Base-by-base conservation (phyloP, 1,140 invertebrate genomes). In the Helicoverpa zea region DNA sequence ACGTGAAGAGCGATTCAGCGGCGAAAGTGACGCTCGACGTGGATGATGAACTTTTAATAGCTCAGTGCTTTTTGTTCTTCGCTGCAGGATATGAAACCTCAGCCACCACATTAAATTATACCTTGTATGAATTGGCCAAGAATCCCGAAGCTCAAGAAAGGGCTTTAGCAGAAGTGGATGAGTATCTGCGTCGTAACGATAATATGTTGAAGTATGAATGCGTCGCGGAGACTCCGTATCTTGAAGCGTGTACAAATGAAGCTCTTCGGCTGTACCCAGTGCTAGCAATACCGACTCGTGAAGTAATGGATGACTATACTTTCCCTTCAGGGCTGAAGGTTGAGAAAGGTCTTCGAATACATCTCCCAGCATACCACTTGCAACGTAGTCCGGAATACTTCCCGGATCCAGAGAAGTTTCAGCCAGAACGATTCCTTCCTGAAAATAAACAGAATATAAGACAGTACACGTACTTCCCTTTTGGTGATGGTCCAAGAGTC, bases 51-150 rank as follows among this genome's bases (percentile, higher is more conserved):
- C 94, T 96, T 81, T 94, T 98, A 3, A 88, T 96, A 1, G 96
- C 96, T 0, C 96, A 97, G 83, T 96, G 96, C 1, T 91, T 96
- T 0, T 51, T 97, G 7, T 97, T 98, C 7, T 97, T 97, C 81
- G 90, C 96, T 3, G 97, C 96, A 75, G 95, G 95, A 7, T 96
- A 93, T 72, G 95, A 96, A 81, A 95, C 95, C 2, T 94, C 95
- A 4, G 91, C 95, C 0, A 88, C 92, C 3, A 93, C 94, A 0
- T 90, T 95, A 86, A 86, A 89, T 0, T 95, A 95, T 86, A 89
- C 94, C 12, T 59, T 96, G n/a, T 96, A 95, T 84, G 94, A 96
- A 81, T 49, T 96, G 63, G 93, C 96, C 3, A 86, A 89, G 23
- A 86, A 96, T 82, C 85, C 72, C 23, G 95, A 96, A 2, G 83